phyloP scores from a whole-genome alignment of 2,113 vertebrate genomes.

The Lasiurus cinereus region DNA sequence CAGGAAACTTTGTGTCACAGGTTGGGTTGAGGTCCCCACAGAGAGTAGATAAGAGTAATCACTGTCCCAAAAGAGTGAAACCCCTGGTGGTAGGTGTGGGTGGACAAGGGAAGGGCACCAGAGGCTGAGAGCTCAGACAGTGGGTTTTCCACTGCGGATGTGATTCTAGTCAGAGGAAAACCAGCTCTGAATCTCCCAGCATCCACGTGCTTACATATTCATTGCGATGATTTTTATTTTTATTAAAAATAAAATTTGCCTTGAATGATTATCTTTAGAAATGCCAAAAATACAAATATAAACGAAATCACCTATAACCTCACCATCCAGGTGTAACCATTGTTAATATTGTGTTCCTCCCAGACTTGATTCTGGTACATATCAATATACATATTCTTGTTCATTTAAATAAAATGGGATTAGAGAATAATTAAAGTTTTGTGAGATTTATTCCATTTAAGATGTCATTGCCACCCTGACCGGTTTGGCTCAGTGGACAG shows the following conservation, averaged over 20 bases:
- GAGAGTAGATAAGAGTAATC: neutral
- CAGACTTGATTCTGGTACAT: neutral
- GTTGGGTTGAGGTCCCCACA: neutral
- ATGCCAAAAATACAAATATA: conserved; percentile 17
- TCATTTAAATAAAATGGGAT: conserved; percentile 29
- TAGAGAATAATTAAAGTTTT: neutral
- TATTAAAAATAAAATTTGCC: neutral
- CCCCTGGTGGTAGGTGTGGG: too few relatives aligned
- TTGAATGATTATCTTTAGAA: conserved; percentile 20
- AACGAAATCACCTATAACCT: neutral
- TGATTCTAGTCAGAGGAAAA: neutral
- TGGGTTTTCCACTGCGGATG: neutral
- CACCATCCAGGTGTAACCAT: neutral
- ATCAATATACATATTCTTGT: neutral
- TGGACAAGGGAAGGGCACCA: neutral
- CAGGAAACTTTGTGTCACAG: neutral
- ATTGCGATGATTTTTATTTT: conserved; percentile 17
- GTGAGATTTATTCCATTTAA: conserved; percentile 34
- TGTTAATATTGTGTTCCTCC: neutral
- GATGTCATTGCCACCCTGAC: neutral
- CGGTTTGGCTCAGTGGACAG: too few relatives aligned
- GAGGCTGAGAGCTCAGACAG: neutral
- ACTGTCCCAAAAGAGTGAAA: neutral
- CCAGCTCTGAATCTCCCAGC: neutral
- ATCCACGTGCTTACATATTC: neutral